phyloP scores from a whole-genome alignment of 1,140 invertebrate genomes.

The Vanessa tameamea region DNA sequence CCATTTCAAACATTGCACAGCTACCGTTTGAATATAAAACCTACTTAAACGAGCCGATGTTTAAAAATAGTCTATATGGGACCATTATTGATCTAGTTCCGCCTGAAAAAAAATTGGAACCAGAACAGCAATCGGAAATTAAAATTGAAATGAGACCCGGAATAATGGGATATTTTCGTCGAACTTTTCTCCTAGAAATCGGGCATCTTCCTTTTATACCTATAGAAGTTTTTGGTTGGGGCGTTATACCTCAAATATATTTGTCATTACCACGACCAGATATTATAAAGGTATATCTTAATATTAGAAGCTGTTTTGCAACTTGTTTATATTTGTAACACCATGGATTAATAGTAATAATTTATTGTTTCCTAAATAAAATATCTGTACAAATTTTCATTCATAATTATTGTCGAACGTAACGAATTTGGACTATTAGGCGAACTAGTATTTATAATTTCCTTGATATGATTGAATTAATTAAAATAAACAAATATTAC shows the following conservation, averaged over 20 bases:
- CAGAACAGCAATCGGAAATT: constrained; percentile 56
- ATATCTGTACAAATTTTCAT: too few relatives aligned
- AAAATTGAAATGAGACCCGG: constrained; percentile 64
- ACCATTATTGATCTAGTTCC: constrained; percentile 62
- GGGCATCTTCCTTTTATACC: constrained; percentile 65
- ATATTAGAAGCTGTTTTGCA: not conserved
- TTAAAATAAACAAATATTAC: too few relatives aligned
- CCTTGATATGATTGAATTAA: too few relatives aligned
- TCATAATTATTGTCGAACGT: too few relatives aligned
- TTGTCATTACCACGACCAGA: constrained; percentile 56
- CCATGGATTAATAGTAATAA: too few relatives aligned
- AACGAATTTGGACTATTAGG: too few relatives aligned
- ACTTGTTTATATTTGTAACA: too few relatives aligned
- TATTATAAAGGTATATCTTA: constrained; percentile 46
- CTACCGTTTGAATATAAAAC: constrained; percentile 70
- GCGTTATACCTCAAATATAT: constrained; percentile 71
- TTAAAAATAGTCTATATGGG: constrained; percentile 58
- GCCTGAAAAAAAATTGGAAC: constrained; percentile 53
- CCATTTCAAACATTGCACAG: constrained; percentile 58
- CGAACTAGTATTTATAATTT: too few relatives aligned
- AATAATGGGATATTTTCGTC: constrained; percentile 65
- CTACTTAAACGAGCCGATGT: constrained; percentile 59
- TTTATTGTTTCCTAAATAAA: too few relatives aligned
- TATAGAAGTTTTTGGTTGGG: constrained; percentile 73
- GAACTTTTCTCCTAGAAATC: constrained; percentile 65